These are phyloP conservation scores for Hylaeus volcanicus DNA, from an alignment of 1,140 invertebrate species.

Conservation along the genomic window DNA sequence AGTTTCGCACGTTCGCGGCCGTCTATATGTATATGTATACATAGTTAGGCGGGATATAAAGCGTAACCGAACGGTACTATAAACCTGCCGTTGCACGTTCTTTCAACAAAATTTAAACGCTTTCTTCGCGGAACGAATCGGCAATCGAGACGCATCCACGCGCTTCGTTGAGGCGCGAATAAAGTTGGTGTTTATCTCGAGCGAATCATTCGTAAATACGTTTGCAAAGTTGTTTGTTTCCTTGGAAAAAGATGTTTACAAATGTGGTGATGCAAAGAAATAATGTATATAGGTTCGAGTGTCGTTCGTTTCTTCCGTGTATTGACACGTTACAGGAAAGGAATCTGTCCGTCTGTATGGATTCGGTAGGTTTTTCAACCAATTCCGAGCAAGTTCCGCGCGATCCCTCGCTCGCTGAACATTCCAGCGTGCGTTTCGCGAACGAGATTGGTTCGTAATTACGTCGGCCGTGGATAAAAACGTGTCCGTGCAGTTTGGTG, in stretches of 20 bases:
- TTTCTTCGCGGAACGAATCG: too few species aligned
- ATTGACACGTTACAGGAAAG: constrained; percentile 8
- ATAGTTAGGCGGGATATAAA: background rate
- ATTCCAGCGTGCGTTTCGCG: constrained; percentile 45
- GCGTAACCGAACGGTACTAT: background rate
- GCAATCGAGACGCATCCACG: too few species aligned
- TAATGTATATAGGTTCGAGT: too few species aligned
- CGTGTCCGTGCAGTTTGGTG: constrained; percentile 36
- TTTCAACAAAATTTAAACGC: constrained; percentile 21
- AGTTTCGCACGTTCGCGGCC: constrained; percentile 5
- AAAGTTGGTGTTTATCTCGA: too few species aligned
- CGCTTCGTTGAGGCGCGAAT: too few species aligned
- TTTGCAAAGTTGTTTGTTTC: too few species aligned
- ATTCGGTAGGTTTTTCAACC: background rate
- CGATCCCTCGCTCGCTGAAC: background rate
- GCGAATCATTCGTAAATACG: too few species aligned
- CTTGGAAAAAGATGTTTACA: too few species aligned
- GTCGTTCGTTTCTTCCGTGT: background rate
- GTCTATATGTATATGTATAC: too few species aligned
- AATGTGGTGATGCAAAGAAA: too few species aligned
- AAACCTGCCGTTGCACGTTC: background rate
- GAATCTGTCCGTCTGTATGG: background rate
- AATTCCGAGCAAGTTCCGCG: background rate
- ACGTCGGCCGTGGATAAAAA: constrained; percentile 11
- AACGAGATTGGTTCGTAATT: constrained; percentile 49